Evolutionary conservation across 2,888 invertebrate species (phyloP), one percentile per base, ranked within the genome.

Genomic region (Hypsopygia costalis): DNA sequence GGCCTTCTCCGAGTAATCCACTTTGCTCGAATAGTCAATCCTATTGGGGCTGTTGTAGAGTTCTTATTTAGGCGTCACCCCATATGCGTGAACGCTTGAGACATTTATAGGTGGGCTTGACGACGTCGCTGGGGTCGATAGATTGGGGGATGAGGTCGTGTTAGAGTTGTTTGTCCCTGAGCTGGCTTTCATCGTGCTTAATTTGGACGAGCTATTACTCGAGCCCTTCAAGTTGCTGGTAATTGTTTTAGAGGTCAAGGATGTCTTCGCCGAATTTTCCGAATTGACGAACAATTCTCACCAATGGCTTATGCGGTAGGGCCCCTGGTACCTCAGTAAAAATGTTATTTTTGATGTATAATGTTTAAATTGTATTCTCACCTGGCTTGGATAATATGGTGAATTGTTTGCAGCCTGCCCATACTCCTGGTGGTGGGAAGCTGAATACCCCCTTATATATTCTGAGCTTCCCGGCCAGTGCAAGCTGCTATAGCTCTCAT

Each of bases 21-120:
- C 49, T 43, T 88, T 88, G 43, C 74, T 75, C 1, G 78, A 66
- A 41, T 88, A 88, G 36, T 88, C 88, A 34, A 82, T 48, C 40
- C 87, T 69, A 44, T 88, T 88, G 0, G 88, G 87, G 62, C 88
- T 88, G 50, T 77, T 82, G 46, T 88, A 88, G 1, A 85, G 46
- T 53, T 88, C 88, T 42, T 88, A 87, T 12, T 88, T 88, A 0
- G 88, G 88, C 4, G 88, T 86, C 0, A 87, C 82, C 0, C 88
- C 86, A 29, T 89, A 89, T 0, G 73, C 72, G 29, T 89, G 88
- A n/a, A n/a, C n/a, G n/a, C n/a, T n/a, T 16, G 59, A 43, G 11
- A 81, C 82, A 0, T 91, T 92, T 0, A 92, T 91, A 0, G 92
- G 91, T 0, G 93, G 93, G 58, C 93, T 93, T 11, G 92, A 92